Percentiles rank a stretch among this genome's conserved stretches.
Conservation (phyloP, 2,888 invertebrate genomes). For the Belgica antarctica region DNA sequence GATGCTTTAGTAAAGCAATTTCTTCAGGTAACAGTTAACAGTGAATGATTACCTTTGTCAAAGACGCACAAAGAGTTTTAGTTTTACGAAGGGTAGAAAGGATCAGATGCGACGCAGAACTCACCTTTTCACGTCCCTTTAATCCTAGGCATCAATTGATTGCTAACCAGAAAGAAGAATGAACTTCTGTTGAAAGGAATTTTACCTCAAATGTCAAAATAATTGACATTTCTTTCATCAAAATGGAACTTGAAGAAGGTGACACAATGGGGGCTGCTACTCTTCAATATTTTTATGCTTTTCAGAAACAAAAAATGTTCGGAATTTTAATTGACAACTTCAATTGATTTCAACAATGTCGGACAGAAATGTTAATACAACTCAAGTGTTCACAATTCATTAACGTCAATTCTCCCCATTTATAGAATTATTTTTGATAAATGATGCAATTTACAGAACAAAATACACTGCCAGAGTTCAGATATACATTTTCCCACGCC, state of each 20-base stretch:
- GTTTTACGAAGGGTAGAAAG: neutral
- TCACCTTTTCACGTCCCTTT: slow-evolving; percentile 11
- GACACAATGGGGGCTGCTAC: neutral
- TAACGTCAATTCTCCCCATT: too few relatives aligned
- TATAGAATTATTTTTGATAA: neutral
- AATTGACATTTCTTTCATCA: neutral
- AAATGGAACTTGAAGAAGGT: neutral
- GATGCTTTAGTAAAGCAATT: slow-evolving; percentile 9
- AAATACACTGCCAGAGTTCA: neutral
- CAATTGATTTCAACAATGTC: too few relatives aligned
- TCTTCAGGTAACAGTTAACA: neutral
- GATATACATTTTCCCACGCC: slow-evolving; percentile 13
- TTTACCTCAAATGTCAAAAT: slow-evolving; percentile 35
- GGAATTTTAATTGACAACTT: too few relatives aligned
- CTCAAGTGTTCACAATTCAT: too few relatives aligned
- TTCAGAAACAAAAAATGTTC: neutral
- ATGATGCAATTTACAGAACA: neutral
- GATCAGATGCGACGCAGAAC: slow-evolving; percentile 7
- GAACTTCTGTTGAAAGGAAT: slow-evolving; percentile 20
- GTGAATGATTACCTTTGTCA: neutral
- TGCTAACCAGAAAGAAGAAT: neutral
- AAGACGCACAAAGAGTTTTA: slow-evolving; percentile 16
- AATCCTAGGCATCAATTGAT: too few relatives aligned
- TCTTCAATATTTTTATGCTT: neutral
- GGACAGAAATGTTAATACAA: too few relatives aligned